These are phyloP conservation scores for Lagorchestes hirsutus DNA, from an alignment of 2,797 vertebrate genomes.

Conservation along the genomic window DNA sequence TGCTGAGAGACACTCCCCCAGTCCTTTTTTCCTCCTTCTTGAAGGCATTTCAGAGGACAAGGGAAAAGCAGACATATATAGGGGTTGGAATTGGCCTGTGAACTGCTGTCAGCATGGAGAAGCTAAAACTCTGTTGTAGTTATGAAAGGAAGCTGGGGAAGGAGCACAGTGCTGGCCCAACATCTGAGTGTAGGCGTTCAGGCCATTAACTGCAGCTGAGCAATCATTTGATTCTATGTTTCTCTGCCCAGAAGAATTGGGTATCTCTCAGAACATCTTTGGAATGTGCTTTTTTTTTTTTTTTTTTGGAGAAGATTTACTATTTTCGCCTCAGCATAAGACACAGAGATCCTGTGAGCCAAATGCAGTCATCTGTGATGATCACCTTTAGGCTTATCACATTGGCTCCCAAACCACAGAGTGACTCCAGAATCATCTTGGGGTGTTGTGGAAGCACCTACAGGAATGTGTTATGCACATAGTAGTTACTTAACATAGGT, in stretches of 20 bases:
- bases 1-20: slow-evolving; percentile 53
- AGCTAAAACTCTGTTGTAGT: neutral
- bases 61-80: slow-evolving; percentile 2
- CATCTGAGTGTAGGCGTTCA: neutral
- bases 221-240: slow-evolving; percentile 16
- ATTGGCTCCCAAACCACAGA: neutral
- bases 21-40: slow-evolving; percentile 35
- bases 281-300: slow-evolving; percentile 6
- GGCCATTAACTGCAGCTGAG: slow-evolving; percentile 21
- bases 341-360: neutral
- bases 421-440: neutral
- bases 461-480: neutral
- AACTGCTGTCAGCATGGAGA: neutral
- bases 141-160: neutral
- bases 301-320: neutral
- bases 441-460: neutral
- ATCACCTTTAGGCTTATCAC: neutral
- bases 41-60: slow-evolving; percentile 54
- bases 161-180: neutral
- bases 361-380: neutral
- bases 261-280: slow-evolving; percentile 32
- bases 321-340: neutral
- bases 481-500: neutral
- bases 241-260: neutral
- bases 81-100: slow-evolving; percentile 36